These are phyloP conservation scores for Trichopria drosophilae DNA, from an alignment of 2,888 invertebrate species.

Conservation along the genomic window DNA sequence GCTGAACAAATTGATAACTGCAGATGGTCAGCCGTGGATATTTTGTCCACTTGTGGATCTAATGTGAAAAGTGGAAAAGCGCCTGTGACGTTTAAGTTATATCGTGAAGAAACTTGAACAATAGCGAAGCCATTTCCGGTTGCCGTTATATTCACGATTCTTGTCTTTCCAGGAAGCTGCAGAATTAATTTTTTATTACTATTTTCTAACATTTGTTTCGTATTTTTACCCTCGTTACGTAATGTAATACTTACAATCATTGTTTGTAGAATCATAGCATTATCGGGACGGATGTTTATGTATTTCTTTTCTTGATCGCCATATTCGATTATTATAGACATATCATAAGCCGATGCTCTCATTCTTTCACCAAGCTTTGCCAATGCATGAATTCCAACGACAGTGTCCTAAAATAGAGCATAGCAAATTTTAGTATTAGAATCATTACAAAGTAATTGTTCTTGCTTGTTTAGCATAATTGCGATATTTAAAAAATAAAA, in stretches of 20 bases:
- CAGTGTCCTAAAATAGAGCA: conserved; percentile 65
- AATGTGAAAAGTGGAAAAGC: conserved; percentile 85
- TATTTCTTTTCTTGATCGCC: conserved; percentile 62
- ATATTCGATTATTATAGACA: conserved; percentile 63
- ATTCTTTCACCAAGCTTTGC: conserved; percentile 68
- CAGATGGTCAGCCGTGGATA: conserved; percentile 74
- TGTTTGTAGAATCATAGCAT: conserved; percentile 80
- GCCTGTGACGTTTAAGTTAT: conserved; percentile 83
- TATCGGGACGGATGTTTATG: conserved; percentile 74
- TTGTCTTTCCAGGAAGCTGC: conserved; percentile 62
- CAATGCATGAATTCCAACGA: conserved; percentile 73
- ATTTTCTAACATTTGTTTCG: not conserved
- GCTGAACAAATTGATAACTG: conserved; percentile 82
- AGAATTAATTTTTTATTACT: too few species aligned
- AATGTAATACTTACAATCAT: conserved; percentile 64
- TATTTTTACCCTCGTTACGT: not conserved
- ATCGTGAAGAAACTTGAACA: conserved; percentile 77
- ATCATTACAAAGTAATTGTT: too few species aligned
- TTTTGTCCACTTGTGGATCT: conserved; percentile 83
- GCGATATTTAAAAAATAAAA: not conserved
- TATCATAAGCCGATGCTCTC: conserved; percentile 60
- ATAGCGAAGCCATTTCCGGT: conserved; percentile 80
- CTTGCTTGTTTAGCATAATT: not conserved
- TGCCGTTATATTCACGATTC: conserved; percentile 73
- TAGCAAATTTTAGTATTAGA: too few species aligned